Percentiles rank a stretch among this genome's conserved stretches.
Conservation (phyloP, 2,113 vertebrate species). For the Antechinus stuartii region DNA sequence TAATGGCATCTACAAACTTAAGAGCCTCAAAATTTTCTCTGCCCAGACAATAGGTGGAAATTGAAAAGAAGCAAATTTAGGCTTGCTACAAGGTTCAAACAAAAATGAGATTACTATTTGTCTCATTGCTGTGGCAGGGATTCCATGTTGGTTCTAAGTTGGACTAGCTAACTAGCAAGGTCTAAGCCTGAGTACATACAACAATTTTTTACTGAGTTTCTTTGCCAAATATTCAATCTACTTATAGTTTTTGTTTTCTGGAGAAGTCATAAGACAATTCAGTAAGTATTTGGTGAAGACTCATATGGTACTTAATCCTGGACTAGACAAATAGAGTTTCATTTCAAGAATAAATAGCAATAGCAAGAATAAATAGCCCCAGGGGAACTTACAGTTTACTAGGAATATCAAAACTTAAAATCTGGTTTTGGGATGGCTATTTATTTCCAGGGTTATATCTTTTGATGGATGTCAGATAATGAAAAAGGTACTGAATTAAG, state of each 20-base stretch:
- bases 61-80: background rate
- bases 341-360: slow-evolving; percentile 60
- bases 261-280: background rate
- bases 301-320: slow-evolving; percentile 28
- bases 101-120: background rate
- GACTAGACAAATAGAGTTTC: slow-evolving; percentile 67
- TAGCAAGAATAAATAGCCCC: background rate
- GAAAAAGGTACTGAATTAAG: background rate
- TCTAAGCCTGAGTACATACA: background rate
- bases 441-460: background rate
- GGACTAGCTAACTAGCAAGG: background rate
- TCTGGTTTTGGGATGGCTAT: background rate
- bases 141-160: background rate
- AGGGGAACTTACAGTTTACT: background rate
- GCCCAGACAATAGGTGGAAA: background rate
- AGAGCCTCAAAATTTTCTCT: background rate
- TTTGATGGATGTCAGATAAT: background rate
- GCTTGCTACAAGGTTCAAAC: background rate
- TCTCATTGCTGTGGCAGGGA: background rate
- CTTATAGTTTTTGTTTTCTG: background rate
- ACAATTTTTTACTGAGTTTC: background rate
- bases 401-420: background rate
- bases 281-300: background rate
- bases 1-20: background rate
- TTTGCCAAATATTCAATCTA: background rate